phyloP scores from a whole-genome alignment of 1,140 invertebrate species.

The Arctopsyche grandis region DNA sequence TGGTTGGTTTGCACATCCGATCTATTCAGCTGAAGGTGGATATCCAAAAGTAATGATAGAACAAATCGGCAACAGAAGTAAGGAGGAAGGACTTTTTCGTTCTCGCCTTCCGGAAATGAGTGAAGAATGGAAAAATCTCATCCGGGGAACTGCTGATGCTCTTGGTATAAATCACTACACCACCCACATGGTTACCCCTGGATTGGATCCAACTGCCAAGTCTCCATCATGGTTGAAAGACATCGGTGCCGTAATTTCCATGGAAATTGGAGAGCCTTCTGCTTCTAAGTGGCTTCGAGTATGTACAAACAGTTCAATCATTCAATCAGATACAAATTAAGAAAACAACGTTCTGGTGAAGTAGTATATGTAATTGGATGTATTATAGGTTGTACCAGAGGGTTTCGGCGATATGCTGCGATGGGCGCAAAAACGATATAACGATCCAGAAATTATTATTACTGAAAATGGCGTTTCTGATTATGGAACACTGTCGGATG shows the following conservation, averaged over 20 bases:
- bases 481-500: constrained; percentile 61
- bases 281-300: constrained; percentile 66
- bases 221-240: constrained; percentile 65
- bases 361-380: not conserved
- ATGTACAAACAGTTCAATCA: constrained; percentile 35
- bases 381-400: constrained; percentile 66
- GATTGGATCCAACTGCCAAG: constrained; percentile 61
- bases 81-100: constrained; percentile 61
- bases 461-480: constrained; percentile 73
- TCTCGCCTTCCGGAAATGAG: constrained; percentile 66
- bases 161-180: constrained; percentile 67
- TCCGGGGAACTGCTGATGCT: constrained; percentile 67
- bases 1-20: constrained; percentile 72
- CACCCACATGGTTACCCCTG: constrained; percentile 61
- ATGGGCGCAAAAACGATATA: constrained; percentile 69
- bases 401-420: constrained; percentile 70
- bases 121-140: constrained; percentile 62
- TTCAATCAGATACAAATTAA: not conserved
- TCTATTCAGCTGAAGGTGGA: constrained; percentile 69
- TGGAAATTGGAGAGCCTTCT: constrained; percentile 62
- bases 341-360: too few species aligned
- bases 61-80: constrained; percentile 64
- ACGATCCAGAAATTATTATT: constrained; percentile 69
- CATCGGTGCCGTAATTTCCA: constrained; percentile 61
- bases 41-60: constrained; percentile 70